Evolutionary conservation across 2,797 vertebrate species (phyloP).

Genomic region (Sphenodon punctatus): DNA sequence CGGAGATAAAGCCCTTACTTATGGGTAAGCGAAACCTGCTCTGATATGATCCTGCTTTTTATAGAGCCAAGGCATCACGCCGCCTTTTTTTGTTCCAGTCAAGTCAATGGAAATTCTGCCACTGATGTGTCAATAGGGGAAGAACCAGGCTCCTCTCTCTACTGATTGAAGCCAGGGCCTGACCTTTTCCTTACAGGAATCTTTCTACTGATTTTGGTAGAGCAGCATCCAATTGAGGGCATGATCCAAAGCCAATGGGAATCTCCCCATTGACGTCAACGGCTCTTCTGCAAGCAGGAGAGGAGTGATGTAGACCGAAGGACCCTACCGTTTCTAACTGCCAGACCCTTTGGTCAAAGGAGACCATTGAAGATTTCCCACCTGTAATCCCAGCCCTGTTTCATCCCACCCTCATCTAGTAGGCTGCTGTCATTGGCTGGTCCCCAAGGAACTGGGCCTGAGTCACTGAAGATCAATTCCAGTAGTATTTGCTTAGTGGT

Average conservation of each 20-base stretch:
- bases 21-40: background rate
- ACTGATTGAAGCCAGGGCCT: background rate
- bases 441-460: background rate
- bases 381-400: too few species aligned
- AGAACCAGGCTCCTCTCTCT: too few species aligned
- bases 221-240: background rate
- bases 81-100: background rate
- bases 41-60: background rate
- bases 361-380: too few species aligned
- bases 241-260: background rate
- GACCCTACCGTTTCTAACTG: too few species aligned
- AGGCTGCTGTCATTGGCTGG: background rate
- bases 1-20: background rate
- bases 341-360: too few species aligned
- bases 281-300: too few species aligned
- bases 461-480: background rate
- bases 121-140: too few species aligned
- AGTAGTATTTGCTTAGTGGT: background rate
- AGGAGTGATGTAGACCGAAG: too few species aligned
- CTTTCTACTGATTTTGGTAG: background rate
- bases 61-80: background rate
- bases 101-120: background rate
- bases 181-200: background rate
- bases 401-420: too few species aligned
- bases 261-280: background rate